Percentiles rank a stretch among this genome's conserved stretches.
Evolutionary conservation across 2,797 vertebrate species (phyloP).

Genomic region (Xenopus petersii): DNA sequence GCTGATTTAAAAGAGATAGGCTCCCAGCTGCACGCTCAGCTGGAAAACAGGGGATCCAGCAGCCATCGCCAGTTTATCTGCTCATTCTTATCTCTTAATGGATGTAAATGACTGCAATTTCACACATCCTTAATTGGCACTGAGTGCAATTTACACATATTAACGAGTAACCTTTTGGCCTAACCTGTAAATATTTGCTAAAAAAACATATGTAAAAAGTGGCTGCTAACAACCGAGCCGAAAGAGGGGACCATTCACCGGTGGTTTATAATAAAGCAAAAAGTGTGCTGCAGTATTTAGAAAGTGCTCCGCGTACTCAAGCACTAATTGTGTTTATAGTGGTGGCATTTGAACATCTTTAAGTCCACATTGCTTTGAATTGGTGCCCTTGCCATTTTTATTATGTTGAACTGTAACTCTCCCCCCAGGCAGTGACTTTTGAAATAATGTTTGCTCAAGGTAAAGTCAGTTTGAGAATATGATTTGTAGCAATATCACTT

Average conservation of each 20-base stretch:
- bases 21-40: constrained; percentile 44
- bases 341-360: neutral
- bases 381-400: too few species aligned
- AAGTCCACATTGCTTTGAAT: neutral
- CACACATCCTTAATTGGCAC: constrained; percentile 69
- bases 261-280: constrained; percentile 13
- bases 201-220: constrained; percentile 60
- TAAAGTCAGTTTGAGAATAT: too few species aligned
- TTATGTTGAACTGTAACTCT: too few species aligned
- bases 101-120: constrained; percentile 63
- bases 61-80: constrained; percentile 52
- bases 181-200: constrained; percentile 61
- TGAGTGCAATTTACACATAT: constrained; percentile 65
- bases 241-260: constrained; percentile 25
- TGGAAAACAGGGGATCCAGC: constrained; percentile 51
- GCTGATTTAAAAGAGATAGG: constrained; percentile 53
- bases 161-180: constrained; percentile 65
- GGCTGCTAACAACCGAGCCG: constrained; percentile 53
- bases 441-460: too few species aligned
- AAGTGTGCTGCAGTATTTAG: neutral
- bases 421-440: too few species aligned
- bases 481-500: too few species aligned
- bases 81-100: constrained; percentile 58
- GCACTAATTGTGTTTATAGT: constrained; percentile 7
- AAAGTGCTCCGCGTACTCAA: neutral